Percentiles rank a stretch among this genome's conserved stretches.
phyloP scores from a whole-genome alignment of 53 echinoderm and acorn worm genomes.

The Holothuria leucospilota region DNA sequence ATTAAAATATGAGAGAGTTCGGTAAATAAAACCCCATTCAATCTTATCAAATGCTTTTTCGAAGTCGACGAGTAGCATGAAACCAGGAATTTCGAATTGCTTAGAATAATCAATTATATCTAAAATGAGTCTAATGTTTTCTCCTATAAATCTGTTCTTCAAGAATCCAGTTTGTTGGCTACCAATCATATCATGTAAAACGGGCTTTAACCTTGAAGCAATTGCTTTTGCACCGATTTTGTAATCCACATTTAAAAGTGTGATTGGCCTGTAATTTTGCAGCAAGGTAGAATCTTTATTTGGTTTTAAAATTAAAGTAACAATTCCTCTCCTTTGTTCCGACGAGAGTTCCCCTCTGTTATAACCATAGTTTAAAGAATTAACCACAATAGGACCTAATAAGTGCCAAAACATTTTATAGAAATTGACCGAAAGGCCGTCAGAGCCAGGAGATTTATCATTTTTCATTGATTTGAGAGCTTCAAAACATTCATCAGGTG shows the following conservation, averaged over 20 bases:
- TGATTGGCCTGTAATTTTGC: conserved; percentile 67
- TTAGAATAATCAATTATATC: conserved; percentile 40
- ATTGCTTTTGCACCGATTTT: conserved; percentile 60
- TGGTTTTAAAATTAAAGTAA: conserved; percentile 61
- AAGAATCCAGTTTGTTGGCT: conserved; percentile 63
- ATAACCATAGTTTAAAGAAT: conserved; percentile 63
- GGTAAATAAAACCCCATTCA: conserved; percentile 40
- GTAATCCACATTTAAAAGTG: conserved; percentile 69
- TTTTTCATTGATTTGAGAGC: conserved; percentile 20
- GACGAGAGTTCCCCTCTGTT: conserved; percentile 34
- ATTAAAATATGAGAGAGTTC: conserved; percentile 26
- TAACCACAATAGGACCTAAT: conserved; percentile 42
- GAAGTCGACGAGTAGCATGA: conserved; percentile 45
- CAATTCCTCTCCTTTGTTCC: conserved; percentile 60
- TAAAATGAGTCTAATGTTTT: conserved; percentile 55
- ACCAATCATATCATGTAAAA: conserved; percentile 50
- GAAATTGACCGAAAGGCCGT: conserved; percentile 72
- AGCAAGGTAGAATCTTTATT: conserved; percentile 52
- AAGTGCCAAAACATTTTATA: conserved; percentile 57
- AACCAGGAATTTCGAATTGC: conserved; percentile 8
- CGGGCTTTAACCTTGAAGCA: conserved; percentile 51
- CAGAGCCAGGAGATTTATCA: conserved; percentile 65
- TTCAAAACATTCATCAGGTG: not conserved
- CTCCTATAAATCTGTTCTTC: conserved; percentile 53
- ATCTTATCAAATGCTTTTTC: conserved; percentile 34